phyloP scores from a whole-genome alignment of 2,113 vertebrate genomes.

The Thermophis baileyi region DNA sequence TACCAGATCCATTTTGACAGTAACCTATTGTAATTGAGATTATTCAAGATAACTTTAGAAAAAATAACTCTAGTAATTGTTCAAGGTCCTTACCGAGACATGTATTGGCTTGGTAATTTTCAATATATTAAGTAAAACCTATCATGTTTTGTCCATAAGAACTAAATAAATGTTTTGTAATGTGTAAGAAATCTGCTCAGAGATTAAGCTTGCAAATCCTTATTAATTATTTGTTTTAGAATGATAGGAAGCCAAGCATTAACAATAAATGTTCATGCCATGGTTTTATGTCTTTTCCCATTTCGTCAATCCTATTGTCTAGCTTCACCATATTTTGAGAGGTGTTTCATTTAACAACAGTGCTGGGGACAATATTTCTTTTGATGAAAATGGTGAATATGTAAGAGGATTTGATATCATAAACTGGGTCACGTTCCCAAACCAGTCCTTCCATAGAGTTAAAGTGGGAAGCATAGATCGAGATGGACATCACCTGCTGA shows the following conservation, averaged over 20 bases:
- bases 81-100: too few relatives aligned
- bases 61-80: too few relatives aligned
- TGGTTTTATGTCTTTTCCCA: neutral
- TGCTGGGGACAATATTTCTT: neutral
- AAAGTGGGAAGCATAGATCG: neutral
- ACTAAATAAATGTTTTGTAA: neutral
- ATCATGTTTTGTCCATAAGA: too few relatives aligned
- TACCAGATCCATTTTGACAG: too few relatives aligned
- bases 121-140: too few relatives aligned
- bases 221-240: neutral
- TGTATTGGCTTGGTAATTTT: too few relatives aligned
- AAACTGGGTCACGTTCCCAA: slow-evolving; percentile 4
- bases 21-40: too few relatives aligned
- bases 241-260: neutral
- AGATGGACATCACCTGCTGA: neutral
- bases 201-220: neutral
- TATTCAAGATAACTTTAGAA: too few relatives aligned
- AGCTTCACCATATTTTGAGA: neutral
- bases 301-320: too few relatives aligned
- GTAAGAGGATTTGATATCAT: neutral
- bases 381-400: neutral
- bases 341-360: neutral
- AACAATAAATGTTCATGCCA: neutral
- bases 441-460: neutral
- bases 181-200: neutral